Evolutionary conservation across 2,113 vertebrate genomes (phyloP).

Genomic region (Xiphorhynchus elegans): DNA sequence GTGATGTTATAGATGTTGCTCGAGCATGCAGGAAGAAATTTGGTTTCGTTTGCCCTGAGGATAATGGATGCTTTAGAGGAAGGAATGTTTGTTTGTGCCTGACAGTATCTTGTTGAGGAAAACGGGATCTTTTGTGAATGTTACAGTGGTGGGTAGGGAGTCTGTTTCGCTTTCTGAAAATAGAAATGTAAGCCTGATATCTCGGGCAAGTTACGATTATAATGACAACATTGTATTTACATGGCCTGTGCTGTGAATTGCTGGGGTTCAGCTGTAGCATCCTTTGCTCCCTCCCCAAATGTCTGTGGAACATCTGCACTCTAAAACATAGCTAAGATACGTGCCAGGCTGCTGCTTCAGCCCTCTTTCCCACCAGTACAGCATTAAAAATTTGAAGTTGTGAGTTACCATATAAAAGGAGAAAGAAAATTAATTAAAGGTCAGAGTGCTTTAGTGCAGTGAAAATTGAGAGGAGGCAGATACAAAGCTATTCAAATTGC

Average conservation of each 20-base stretch:
- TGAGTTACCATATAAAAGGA: constrained; percentile 42
- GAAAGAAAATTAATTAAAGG: constrained; percentile 36
- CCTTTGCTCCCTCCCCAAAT: background rate
- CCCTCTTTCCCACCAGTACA: background rate
- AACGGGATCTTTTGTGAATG: background rate
- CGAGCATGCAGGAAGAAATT: background rate
- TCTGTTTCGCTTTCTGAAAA: background rate
- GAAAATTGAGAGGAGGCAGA: constrained; percentile 29
- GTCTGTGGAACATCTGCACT: background rate
- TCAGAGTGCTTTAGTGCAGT: constrained; percentile 17
- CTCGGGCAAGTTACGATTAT: background rate
- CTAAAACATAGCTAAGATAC: background rate
- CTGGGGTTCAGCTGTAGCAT: background rate
- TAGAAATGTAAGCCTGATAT: background rate
- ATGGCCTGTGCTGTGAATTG: background rate
- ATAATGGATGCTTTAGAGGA: background rate
- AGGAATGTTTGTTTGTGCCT: background rate
- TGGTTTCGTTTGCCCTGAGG: background rate
- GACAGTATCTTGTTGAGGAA: background rate
- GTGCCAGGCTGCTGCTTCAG: background rate
- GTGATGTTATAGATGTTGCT: background rate
- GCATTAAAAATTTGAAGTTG: background rate
- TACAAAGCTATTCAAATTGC: constrained; percentile 46
- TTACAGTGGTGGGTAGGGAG: background rate
- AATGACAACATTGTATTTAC: background rate